Percentiles rank a stretch among this genome's conserved stretches.
phyloP scores from a whole-genome alignment of 2,888 invertebrate species.

The Pseudanteris insignis region DNA sequence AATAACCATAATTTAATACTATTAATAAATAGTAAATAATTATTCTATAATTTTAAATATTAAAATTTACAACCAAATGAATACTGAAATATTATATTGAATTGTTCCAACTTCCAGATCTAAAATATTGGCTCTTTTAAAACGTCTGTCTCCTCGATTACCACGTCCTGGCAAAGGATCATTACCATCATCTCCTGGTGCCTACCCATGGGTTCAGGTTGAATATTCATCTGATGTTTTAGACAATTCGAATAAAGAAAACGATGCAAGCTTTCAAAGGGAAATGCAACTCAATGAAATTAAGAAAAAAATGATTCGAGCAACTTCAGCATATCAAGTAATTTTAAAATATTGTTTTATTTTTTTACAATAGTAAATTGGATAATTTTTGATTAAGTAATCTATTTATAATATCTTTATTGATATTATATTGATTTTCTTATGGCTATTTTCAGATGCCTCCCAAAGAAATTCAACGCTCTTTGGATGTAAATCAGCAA shows the following conservation, averaged over 20 bases:
- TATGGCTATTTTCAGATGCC: conserved; percentile 30
- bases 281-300: conserved; percentile 61
- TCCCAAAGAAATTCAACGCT: conserved; percentile 31
- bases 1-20: not conserved
- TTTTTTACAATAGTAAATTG: too few relatives aligned
- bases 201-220: conserved; percentile 63
- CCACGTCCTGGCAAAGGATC: conserved; percentile 59
- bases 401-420: too few relatives aligned
- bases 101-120: conserved; percentile 58
- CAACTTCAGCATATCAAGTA: conserved; percentile 51
- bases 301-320: conserved; percentile 57
- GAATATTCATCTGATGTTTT: conserved; percentile 60
- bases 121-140: conserved; percentile 59
- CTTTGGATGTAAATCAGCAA: conserved; percentile 21
- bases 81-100: too few relatives aligned
- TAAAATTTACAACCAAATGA: too few relatives aligned
- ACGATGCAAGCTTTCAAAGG: conserved; percentile 58
- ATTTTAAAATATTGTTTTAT: too few relatives aligned
- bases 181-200: conserved; percentile 57
- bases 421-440: not conserved
- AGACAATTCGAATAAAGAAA: conserved; percentile 51
- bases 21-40: too few relatives aligned
- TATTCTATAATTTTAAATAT: too few relatives aligned
- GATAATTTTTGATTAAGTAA: too few relatives aligned
- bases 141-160: conserved; percentile 60